Evolutionary conservation across 1,140 invertebrate species (phyloP), one percentile per base, ranked within the genome.

Genomic region (Drosophila sulfurigaster): DNA sequence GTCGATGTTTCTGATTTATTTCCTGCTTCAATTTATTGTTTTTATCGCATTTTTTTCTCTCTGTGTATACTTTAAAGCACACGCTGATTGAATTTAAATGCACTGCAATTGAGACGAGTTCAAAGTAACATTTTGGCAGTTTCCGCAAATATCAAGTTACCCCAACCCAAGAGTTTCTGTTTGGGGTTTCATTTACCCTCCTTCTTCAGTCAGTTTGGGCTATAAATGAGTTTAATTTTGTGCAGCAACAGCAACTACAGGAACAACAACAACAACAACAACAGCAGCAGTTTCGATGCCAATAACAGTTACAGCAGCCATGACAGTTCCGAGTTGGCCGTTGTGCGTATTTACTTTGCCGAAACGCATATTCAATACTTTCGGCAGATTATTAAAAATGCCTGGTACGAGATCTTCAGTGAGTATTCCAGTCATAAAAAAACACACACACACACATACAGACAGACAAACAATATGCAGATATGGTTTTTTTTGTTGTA

Each of bases 281-380:
- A 70, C 69, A 78, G 49, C 58, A 69, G 65, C 64, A 76, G 46
- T 56, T 25, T 48, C 48, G 13, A 51, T 32, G 65, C 51, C 70
- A 70, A 46, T 52, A 59, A 46, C 59, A 75, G 60, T 60, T 49
- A 63, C 16, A 51, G 51, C 16, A 51, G 51, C 49, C 16, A 51
- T 28, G 78, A 79, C 67, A 65, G 58, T 13, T 32, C 67, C 38
- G 77, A 82, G 59, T 48, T 91, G 75, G 81, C 86, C 41, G 68
- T 86, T 64, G 77, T 88, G 58, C 76, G 81, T 76, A 75, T 91
- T 78, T 91, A 91, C 65, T 91, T 91, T 82, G 85, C 85, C 78
- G 70, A 85, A 90, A 89, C 85, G 85, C 85, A 89, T 67, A 89
- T 89, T 85, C 85, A 85, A 89, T 89, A 89, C 69, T 90, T 79